Base-by-base conservation (phyloP, 2,888 invertebrate species). In the Rosalia funebris region DNA sequence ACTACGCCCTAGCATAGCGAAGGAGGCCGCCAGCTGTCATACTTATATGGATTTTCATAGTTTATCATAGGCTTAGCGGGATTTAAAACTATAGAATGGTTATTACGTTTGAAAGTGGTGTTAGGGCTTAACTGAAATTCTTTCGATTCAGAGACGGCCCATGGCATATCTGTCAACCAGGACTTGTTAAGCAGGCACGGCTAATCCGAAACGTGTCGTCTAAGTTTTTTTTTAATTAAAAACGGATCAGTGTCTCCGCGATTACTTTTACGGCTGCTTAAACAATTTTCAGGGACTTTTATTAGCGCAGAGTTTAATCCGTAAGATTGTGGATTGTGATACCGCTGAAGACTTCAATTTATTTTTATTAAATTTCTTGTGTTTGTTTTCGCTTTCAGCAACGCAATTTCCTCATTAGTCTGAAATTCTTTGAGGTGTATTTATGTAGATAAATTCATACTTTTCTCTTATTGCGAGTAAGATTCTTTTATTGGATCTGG, bases 201-300 rank as follows among this genome's bases (percentile, higher is more conserved):
- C 58, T 67, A 65, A 66, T 66, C 66, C 57, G 57, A 48, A 65
- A 62, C 68, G 66, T 63, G 62, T 68, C 65, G 59, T 60, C 59
- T 20, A 62, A 64, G 60, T 66, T 67, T 68, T 65, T 63, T 66
- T 69, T 65, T 67, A 72, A 71, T 72, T 69, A 71, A 71, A 72
- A 66, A 56, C 67, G 70, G 71, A 72, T 72, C 69, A 71, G 59
- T 68, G 70, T 68, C 67, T 56, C 59, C 56, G 55, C 62, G 60
- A 65, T 71, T 65, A 65, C 62, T 60, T 69, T 67, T 66, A 66
- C 71, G 69, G 60, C 55, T 65, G 67, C 68, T 69, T 72, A 64
- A 70, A 69, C 64, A 69, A 71, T 69, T 58, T 65, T 62, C 67
- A 60, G 62, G 65, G 62, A 64, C 57, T 63, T 67, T 69, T 63